Evolutionary conservation across 2,113 vertebrate species (phyloP).

Genomic region (Macroglossus sobrinus): DNA sequence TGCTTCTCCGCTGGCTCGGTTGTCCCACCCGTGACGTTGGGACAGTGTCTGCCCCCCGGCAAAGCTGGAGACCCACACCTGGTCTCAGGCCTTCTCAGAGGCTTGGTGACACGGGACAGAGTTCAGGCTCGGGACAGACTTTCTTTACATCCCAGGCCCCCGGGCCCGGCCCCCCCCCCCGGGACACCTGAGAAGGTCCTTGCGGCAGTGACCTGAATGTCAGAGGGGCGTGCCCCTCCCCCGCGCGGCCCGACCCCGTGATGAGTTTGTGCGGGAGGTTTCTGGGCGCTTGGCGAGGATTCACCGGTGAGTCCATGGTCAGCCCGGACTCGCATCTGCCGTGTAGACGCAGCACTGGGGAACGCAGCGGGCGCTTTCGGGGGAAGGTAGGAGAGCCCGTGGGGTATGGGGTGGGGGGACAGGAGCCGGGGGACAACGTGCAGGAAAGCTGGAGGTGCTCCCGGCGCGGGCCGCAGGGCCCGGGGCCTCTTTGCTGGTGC

Average conservation of each 20-base stretch:
- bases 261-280: neutral
- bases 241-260: neutral
- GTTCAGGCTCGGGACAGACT: rapidly evolving
- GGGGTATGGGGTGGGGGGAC: neutral
- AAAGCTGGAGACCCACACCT: rapidly evolving
- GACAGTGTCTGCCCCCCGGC: neutral
- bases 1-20: rapidly evolving
- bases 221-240: rapidly evolving
- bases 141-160: rapidly evolving
- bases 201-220: rapidly evolving
- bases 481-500: neutral
- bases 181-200: neutral
- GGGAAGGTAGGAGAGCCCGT: neutral
- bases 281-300: neutral
- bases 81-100: rapidly evolving
- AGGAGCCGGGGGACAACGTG: rapidly evolving
- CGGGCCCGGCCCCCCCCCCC: rapidly evolving
- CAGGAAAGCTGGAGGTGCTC: rapidly evolving
- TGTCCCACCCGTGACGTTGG: rapidly evolving
- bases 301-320: rapidly evolving
- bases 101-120: rapidly evolving
- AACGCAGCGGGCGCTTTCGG: rapidly evolving
- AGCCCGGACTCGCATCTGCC: rapidly evolving
- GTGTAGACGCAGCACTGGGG: rapidly evolving
- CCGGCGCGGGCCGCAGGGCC: rapidly evolving